Conservation (phyloP, 2,888 invertebrate genomes). For the Smittia aterrima region DNA sequence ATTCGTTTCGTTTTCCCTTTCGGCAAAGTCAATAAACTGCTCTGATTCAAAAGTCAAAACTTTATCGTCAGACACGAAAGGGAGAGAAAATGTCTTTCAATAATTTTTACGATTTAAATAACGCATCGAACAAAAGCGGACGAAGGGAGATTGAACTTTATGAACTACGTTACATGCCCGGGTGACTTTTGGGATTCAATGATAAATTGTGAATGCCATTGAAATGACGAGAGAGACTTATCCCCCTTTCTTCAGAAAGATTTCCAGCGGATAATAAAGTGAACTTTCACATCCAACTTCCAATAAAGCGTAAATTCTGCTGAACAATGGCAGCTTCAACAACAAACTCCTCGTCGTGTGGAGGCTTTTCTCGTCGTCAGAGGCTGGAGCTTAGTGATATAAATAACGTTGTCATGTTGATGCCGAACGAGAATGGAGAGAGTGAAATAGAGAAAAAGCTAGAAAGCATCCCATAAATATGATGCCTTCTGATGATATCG, state of each 20-base stretch:
- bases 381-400: slow-evolving; percentile 24
- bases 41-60: not conserved
- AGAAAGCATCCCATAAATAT: slow-evolving; percentile 32
- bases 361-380: not conserved
- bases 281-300: slow-evolving; percentile 26
- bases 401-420: slow-evolving; percentile 37
- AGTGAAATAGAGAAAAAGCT: not conserved
- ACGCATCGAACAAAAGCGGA: too few species aligned
- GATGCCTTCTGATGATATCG: slow-evolving; percentile 34
- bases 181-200: not conserved
- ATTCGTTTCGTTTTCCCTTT: not conserved
- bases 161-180: not conserved
- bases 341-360: not conserved
- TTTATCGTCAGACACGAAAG: not conserved
- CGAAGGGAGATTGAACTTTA: not conserved
- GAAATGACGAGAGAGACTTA: not conserved
- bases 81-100: not conserved
- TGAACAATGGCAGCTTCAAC: slow-evolving; percentile 24
- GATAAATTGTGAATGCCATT: slow-evolving; percentile 24
- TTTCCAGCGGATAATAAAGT: slow-evolving; percentile 24
- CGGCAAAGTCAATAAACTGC: not conserved
- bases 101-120: not conserved
- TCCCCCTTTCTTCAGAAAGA: not conserved
- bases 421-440: not conserved
- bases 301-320: slow-evolving; percentile 29